Evolutionary conservation across 2,113 vertebrate genomes (phyloP).

Genomic region (Desmodus rotundus): DNA sequence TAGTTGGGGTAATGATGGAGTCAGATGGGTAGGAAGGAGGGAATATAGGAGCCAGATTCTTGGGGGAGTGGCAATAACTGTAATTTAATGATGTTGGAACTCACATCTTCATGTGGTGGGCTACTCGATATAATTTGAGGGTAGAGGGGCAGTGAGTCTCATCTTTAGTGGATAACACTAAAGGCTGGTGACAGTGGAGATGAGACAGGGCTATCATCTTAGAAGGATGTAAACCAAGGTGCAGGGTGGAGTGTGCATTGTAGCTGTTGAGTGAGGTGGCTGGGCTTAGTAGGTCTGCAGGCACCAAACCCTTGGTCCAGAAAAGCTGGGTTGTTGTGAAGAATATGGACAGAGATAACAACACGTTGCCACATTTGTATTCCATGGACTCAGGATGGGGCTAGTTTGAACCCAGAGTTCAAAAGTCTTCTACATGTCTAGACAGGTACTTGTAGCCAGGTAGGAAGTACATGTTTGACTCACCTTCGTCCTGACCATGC

Average conservation of each 20-base stretch:
- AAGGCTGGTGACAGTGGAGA: background rate
- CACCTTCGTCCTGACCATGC: background rate
- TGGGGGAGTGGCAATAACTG: background rate
- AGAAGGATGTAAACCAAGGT: background rate
- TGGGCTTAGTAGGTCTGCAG: background rate
- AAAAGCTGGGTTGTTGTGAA: background rate
- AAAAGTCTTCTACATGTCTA: background rate
- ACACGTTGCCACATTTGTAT: background rate
- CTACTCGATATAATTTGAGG: background rate
- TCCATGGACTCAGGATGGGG: background rate
- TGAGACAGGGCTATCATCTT: background rate
- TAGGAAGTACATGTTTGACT: background rate
- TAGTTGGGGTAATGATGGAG: background rate
- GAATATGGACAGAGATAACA: background rate
- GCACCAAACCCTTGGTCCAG: background rate
- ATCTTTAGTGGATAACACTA: background rate
- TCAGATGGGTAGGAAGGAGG: background rate
- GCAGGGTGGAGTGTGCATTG: no score
- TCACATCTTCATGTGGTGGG: background rate
- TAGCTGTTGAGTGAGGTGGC: background rate
- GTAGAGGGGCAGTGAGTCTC: background rate
- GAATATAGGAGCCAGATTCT: background rate
- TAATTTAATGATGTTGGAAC: background rate
- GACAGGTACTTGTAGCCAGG: background rate
- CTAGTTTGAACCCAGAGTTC: background rate